Evolutionary conservation across 1,140 invertebrate species (phyloP), one percentile per base, ranked within the genome.

Genomic region (Pantala flavescens): DNA sequence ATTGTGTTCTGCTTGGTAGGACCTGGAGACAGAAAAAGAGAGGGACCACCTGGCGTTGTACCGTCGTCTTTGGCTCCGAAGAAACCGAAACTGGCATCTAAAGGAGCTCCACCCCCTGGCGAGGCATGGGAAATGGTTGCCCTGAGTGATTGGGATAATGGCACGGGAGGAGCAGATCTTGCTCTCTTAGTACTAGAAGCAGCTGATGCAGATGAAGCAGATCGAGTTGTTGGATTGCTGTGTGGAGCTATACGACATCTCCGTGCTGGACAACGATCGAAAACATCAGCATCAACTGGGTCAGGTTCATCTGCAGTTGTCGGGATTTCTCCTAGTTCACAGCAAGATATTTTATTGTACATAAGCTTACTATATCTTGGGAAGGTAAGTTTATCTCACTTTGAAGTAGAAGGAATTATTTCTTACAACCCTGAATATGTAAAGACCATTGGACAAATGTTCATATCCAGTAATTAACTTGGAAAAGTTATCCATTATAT

Each of bases 311-410:
- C 24, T 72, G 12, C 49, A 7, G 49, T 3, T 63, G 49, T 21
- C 5, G 49, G 49, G 2, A 63, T 63, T 19, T 21, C 85, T 70
- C 87, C 89, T 72, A 84, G 89, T 63, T 87, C 88, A 70, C 97
- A 97, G 82, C 90, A 92, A 36, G 95, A 97, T 78, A 87, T 87
- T 42, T 84, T 93, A 14, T 83, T 94, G 0, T 93, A 89, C 78
- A 87, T 94, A 77, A 89, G 89, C 73, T 82, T 98, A 63, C 86
- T 95, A 36, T 94, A 94, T 81, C 80, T 96, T 21, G 49, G 49
- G 12, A 63, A 63, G 49, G 49, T 63, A 63, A 19, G 49, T 16
- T 63, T 63, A 12, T 7, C 5, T 3, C 49, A 63, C 16, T 19
- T 63, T 3, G 49, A 19, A 63, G 49, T 63, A 7, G 43, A 63